Conservation (phyloP, 2,888 invertebrate species). For the Lagria hirta region DNA sequence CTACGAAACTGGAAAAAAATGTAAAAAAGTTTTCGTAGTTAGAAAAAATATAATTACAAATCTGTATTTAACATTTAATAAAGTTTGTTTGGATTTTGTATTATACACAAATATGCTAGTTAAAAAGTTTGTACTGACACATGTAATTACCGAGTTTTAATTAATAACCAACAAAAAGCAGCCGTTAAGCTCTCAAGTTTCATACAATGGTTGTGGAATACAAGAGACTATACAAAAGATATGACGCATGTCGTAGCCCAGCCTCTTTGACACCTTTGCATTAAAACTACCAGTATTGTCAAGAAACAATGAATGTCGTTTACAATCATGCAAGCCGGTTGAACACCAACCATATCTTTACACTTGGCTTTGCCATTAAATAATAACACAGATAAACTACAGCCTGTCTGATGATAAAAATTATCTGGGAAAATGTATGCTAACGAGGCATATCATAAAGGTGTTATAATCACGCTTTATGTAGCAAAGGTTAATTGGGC, state of each 20-base stretch:
- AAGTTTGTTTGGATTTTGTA: too few species aligned
- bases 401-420: too few species aligned
- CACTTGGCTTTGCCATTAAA: constrained; percentile 2
- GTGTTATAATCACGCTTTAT: constrained; percentile 21
- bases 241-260: constrained; percentile 16
- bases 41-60: too few species aligned
- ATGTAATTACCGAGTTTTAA: too few species aligned
- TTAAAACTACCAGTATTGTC: constrained; percentile 15
- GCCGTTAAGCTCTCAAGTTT: constrained; percentile 21
- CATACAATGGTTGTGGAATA: constrained; percentile 19
- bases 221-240: constrained; percentile 17
- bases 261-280: constrained; percentile 22
- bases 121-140: too few species aligned
- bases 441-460: constrained; percentile 4
- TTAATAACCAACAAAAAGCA: too few species aligned
- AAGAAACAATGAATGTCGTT: constrained; percentile 15
- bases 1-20: too few species aligned
- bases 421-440: too few species aligned
- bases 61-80: too few species aligned
- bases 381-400: too few species aligned
- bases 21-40: too few species aligned
- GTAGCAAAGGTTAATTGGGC: constrained; percentile 20
- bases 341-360: constrained; percentile 11
- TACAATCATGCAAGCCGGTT: constrained; percentile 18
- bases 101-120: too few species aligned